phyloP scores from a whole-genome alignment of 2,113 vertebrate genomes.

The Menidia beryllina region DNA sequence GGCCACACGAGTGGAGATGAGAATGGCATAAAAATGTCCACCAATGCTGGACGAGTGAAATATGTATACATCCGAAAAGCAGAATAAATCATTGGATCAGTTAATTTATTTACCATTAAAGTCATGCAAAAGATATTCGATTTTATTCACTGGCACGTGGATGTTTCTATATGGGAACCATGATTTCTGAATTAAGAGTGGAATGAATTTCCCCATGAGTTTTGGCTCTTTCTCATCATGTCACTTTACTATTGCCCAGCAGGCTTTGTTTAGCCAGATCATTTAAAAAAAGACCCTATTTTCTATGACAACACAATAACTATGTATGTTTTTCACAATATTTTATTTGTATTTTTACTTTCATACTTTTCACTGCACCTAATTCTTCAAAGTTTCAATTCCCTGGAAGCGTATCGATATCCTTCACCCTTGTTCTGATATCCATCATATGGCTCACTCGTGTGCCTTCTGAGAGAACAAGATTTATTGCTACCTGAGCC shows the following conservation, averaged over 20 bases:
- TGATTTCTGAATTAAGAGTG: too few relatives aligned
- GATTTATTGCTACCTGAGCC: constrained; percentile 63
- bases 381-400: constrained; percentile 31
- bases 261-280: not conserved
- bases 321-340: not conserved
- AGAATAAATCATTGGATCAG: constrained; percentile 43
- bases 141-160: constrained; percentile 37
- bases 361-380: not conserved
- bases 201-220: constrained; percentile 9
- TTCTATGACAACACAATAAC: not conserved
- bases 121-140: constrained; percentile 43
- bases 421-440: constrained; percentile 45
- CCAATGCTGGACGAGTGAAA: constrained; percentile 56
- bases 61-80: constrained; percentile 55
- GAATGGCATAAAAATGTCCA: constrained; percentile 55
- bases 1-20: constrained; percentile 46
- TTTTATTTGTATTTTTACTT: constrained; percentile 16
- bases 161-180: constrained; percentile 23
- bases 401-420: constrained; percentile 66
- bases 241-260: not conserved
- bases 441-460: constrained; percentile 56
- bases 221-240: constrained; percentile 7
- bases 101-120: constrained; percentile 61
- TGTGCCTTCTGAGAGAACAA: constrained; percentile 45
- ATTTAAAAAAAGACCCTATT: too few relatives aligned